Evolutionary conservation across 1,140 invertebrate species (phyloP).

Genomic region (Proctacanthus coquilletti): DNA sequence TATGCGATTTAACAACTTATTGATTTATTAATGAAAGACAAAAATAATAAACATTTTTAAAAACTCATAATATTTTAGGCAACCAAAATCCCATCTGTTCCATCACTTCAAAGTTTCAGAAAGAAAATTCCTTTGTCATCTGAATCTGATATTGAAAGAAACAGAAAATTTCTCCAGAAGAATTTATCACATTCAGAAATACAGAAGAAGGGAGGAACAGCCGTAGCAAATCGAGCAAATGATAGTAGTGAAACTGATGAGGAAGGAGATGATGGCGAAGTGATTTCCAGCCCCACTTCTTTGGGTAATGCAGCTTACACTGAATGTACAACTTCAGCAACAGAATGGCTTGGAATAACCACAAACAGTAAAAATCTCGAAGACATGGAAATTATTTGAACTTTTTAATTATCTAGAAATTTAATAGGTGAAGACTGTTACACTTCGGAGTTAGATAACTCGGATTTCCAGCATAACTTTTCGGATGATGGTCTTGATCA

Average conservation of each 20-base stretch:
- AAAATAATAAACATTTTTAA: too few species aligned
- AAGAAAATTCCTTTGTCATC: constrained; percentile 3
- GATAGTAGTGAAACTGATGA: constrained; percentile 35
- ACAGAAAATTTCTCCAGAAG: neutral
- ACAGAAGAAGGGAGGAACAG: constrained; percentile 6
- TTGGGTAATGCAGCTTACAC: constrained; percentile 11
- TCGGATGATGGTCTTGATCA: constrained; percentile 47
- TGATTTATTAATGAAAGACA: too few species aligned
- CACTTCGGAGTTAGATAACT: constrained; percentile 53
- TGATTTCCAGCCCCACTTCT: constrained; percentile 31
- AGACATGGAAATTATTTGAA: neutral
- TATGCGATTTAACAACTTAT: too few species aligned
- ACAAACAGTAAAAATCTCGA: constrained; percentile 59
- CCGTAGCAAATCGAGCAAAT: constrained; percentile 7
- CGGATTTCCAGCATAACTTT: constrained; percentile 29
- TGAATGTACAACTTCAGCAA: constrained; percentile 43
- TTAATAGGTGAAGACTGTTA: constrained; percentile 53
- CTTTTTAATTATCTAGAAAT: constrained; percentile 4
- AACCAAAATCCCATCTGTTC: too few species aligned
- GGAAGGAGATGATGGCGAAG: constrained; percentile 36
- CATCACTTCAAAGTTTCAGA: too few species aligned
- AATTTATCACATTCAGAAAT: neutral
- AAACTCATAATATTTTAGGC: too few species aligned
- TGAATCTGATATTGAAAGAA: constrained; percentile 5
- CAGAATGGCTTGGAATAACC: constrained; percentile 70